A percentile compares a stretch with the other conserved stretches of the same genome.
Conservation (phyloP, 2,797 vertebrate species). For the Falco berigora region DNA sequence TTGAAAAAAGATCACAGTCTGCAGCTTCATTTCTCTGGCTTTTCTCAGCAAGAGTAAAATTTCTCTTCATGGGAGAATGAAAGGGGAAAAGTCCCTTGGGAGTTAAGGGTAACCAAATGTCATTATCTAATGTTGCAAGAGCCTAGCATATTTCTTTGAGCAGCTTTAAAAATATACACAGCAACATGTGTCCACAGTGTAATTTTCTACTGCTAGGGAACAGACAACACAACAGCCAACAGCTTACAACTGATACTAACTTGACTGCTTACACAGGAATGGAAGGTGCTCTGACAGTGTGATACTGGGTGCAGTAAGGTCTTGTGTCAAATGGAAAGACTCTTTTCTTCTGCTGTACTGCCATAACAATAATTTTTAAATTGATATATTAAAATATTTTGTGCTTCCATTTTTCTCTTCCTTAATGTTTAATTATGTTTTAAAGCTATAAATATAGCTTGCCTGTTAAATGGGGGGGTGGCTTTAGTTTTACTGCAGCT, state of each 20-base stretch:
- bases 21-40: neutral
- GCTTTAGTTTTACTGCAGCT: neutral
- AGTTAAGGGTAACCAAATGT: neutral
- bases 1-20: neutral
- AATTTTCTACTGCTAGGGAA: neutral
- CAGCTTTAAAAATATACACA: neutral
- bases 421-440: constrained; percentile 4
- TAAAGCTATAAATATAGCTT: neutral
- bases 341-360: neutral
- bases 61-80: neutral
- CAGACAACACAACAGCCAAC: neutral
- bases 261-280: neutral
- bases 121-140: neutral
- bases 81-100: neutral
- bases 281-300: neutral
- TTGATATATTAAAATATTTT: neutral
- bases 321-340: neutral
- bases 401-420: neutral
- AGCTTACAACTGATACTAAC: neutral
- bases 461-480: neutral
- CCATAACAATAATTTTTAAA: neutral
- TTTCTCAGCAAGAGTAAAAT: neutral
- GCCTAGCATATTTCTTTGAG: neutral
- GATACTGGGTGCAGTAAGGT: neutral
- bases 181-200: neutral